Evolutionary conservation across 2,888 invertebrate species (phyloP).

Genomic region (Pocota personata): DNA sequence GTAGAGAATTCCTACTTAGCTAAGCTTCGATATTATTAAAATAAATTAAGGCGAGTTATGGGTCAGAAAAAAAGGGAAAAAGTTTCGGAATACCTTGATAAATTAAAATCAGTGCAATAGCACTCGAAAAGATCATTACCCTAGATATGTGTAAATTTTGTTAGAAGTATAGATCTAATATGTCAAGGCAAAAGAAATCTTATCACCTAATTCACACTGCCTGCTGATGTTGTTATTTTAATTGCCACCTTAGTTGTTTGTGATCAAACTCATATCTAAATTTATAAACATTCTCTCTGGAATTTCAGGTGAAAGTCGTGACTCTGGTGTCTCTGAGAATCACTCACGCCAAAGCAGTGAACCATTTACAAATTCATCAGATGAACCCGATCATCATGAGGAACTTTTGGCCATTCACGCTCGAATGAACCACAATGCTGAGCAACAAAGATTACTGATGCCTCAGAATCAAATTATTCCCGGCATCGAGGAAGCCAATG

Average conservation of each 20-base stretch:
- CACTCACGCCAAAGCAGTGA: conserved; percentile 93
- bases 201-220: no score
- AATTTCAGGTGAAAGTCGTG: conserved; percentile 87
- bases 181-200: no score
- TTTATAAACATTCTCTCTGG: not conserved
- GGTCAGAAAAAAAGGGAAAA: no score
- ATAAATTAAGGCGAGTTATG: no score
- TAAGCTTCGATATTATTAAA: no score
- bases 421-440: conserved; percentile 69
- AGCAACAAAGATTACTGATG: conserved; percentile 63
- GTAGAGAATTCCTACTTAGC: no score
- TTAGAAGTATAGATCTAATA: no score
- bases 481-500: conserved; percentile 83
- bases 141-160: no score
- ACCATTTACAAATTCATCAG: conserved; percentile 90
- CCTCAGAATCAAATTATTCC: conserved; percentile 80
- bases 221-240: no score
- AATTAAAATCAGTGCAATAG: no score
- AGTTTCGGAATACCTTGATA: no score
- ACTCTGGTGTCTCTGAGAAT: conserved; percentile 90
- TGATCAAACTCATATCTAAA: not conserved
- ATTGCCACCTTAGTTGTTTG: not conserved
- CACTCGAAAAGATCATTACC: no score
- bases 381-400: conserved; percentile 87
- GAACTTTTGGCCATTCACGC: conserved; percentile 82